Evolutionary conservation across 2,797 vertebrate species (phyloP).

Genomic region (Smutsia gigantea): DNA sequence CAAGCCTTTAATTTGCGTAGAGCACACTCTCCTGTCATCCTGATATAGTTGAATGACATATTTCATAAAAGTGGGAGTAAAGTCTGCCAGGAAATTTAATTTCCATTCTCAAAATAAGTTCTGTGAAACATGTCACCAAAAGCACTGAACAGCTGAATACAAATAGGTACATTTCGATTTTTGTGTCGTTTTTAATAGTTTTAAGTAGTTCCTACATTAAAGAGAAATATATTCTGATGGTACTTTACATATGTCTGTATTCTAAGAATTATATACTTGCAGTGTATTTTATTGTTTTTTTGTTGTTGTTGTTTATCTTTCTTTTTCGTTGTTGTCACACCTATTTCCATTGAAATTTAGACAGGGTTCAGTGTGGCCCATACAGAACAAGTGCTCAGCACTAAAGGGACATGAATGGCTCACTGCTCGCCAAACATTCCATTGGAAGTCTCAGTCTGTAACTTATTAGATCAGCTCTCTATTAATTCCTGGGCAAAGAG

Average conservation of each 20-base stretch:
- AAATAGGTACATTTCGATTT: neutral
- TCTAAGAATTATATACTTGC: neutral
- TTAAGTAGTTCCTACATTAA: neutral
- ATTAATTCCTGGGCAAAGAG: too few relatives aligned
- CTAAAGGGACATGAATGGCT: accelerated
- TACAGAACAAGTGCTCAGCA: accelerated
- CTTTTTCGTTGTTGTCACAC: neutral
- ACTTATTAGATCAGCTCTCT: neutral
- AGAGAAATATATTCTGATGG: neutral
- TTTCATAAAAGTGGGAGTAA: slow-evolving; percentile 47
- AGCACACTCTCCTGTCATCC: neutral
- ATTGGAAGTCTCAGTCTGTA: neutral
- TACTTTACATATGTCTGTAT: neutral
- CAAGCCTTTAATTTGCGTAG: neutral
- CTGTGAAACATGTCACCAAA: neutral
- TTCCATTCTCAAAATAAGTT: slow-evolving; percentile 21
- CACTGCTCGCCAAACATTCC: neutral
- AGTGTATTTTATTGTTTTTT: neutral
- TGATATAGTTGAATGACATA: slow-evolving; percentile 9
- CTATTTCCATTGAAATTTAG: neutral
- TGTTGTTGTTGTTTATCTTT: neutral
- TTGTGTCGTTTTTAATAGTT: neutral
- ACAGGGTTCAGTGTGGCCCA: neutral
- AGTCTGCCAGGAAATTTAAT: slow-evolving; percentile 61
- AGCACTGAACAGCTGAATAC: neutral